Evolutionary conservation across 2,797 vertebrate genomes (phyloP).

Genomic region (Cyprinella venusta): DNA sequence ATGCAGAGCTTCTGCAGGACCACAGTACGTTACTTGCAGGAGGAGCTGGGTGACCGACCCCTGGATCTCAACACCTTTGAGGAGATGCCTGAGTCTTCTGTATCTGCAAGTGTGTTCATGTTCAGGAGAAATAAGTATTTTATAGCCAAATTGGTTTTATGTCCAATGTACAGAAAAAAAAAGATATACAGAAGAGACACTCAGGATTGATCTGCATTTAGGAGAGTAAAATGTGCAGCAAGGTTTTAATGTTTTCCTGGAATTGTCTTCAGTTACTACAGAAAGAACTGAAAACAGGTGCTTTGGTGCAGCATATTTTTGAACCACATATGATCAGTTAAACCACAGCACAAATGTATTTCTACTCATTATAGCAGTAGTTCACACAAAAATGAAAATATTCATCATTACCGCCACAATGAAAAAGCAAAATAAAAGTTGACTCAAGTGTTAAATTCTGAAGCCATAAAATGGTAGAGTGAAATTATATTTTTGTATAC

Average conservation of each 20-base stretch:
- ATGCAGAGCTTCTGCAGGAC: conserved; percentile 91
- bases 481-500: too few species aligned
- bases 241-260: neutral
- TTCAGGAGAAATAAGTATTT: neutral
- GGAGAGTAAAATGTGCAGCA: neutral
- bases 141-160: neutral
- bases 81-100: conserved; percentile 82
- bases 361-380: neutral
- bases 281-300: conserved; percentile 8
- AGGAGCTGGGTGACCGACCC: conserved; percentile 89
- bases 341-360: neutral
- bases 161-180: neutral
- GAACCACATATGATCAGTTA: neutral
- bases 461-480: neutral
- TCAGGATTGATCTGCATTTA: neutral
- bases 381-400: neutral
- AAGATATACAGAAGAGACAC: neutral
- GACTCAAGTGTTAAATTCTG: neutral
- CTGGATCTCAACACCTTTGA: conserved; percentile 83
- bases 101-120: conserved; percentile 76
- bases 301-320: neutral
- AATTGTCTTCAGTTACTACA: neutral
- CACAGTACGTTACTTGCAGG: conserved; percentile 88
- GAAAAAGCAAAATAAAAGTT: neutral
- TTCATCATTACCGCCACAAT: neutral